These are phyloP conservation scores for Lasioglossum marginatum DNA, from an alignment of 2,888 invertebrate genomes.

Conservation along the genomic window DNA sequence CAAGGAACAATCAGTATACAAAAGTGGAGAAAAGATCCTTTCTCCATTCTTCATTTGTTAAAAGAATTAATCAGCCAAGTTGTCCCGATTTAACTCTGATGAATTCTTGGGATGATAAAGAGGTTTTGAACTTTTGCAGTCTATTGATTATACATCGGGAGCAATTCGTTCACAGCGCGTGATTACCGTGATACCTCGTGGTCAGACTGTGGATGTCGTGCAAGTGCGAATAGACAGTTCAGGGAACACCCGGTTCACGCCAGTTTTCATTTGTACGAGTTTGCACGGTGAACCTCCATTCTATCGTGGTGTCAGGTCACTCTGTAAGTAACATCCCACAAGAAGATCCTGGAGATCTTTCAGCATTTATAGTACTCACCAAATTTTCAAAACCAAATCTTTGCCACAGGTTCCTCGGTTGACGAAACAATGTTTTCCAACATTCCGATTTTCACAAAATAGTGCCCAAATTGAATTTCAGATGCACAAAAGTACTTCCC, in stretches of 20 bases:
- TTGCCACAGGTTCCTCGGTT: too few relatives aligned
- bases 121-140: neutral
- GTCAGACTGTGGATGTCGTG: neutral
- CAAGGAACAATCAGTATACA: neutral
- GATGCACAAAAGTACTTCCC: neutral
- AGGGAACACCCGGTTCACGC: neutral
- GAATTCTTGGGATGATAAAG: neutral
- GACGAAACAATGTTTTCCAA: too few relatives aligned
- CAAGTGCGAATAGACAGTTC: neutral
- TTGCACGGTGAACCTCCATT: neutral
- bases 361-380: neutral
- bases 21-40: neutral
- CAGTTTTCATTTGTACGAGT: neutral
- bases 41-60: neutral
- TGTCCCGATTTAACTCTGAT: neutral
- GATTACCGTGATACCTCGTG: neutral
- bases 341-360: neutral
- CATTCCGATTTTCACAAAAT: too few relatives aligned
- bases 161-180: neutral
- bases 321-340: neutral
- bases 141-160: neutral
- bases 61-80: neutral
- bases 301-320: neutral
- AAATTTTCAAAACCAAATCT: neutral
- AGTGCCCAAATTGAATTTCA: neutral